These are phyloP conservation scores for Proteles cristata DNA, from an alignment of 2,113 vertebrate species.

Conservation along the genomic window DNA sequence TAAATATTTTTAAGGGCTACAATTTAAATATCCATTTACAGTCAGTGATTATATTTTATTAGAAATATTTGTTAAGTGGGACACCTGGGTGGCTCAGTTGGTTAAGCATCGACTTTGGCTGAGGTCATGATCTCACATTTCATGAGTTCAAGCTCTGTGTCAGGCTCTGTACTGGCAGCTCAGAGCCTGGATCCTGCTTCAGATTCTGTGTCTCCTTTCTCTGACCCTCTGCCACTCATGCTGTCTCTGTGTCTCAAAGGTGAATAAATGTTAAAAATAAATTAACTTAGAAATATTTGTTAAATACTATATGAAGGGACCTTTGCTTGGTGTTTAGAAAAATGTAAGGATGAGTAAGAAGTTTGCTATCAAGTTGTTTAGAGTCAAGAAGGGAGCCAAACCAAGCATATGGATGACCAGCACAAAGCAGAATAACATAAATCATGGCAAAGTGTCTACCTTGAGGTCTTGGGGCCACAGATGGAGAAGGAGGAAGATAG, in stretches of 20 bases:
- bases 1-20: background rate
- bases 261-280: no score
- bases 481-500: background rate
- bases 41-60: background rate
- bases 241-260: no score
- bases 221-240: no score
- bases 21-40: background rate
- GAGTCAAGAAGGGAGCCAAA: background rate
- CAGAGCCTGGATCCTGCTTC: no score
- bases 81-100: no score
- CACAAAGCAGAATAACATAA: background rate
- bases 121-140: no score
- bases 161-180: no score
- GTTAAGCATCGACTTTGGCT: no score
- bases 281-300: background rate
- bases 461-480: background rate
- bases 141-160: no score
- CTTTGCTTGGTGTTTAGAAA: background rate
- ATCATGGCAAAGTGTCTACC: background rate
- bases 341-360: background rate
- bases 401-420: background rate
- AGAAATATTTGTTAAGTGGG: background rate
- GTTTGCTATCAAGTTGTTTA: background rate
- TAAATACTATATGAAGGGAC: background rate
- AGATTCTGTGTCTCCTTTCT: no score